These are phyloP conservation scores for Schlechtendalia chinensis DNA, from an alignment of 1,140 invertebrate genomes.

Conservation along the genomic window DNA sequence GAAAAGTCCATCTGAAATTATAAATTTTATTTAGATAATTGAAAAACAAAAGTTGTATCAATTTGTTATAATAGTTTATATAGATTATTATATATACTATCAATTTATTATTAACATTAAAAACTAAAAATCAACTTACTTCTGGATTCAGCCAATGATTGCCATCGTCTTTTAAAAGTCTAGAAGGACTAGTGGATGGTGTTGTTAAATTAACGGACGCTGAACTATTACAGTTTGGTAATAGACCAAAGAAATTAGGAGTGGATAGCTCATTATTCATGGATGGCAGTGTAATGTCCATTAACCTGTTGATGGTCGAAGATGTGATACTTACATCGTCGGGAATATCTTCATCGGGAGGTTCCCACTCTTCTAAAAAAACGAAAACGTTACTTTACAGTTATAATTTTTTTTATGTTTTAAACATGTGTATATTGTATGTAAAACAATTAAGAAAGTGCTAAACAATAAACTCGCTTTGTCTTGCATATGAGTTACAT, in stretches of 20 bases:
- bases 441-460: too few species aligned
- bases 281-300: conserved; percentile 10
- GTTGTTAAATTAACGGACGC: conserved; percentile 18
- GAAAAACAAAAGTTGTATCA: not conserved
- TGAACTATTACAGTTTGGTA: conserved; percentile 20
- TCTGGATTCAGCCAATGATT: conserved; percentile 74
- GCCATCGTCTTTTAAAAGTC: conserved; percentile 71
- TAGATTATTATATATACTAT: too few species aligned
- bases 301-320: conserved; percentile 32
- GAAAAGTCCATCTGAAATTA: conserved; percentile 69
- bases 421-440: too few species aligned
- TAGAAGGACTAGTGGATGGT: conserved; percentile 66
- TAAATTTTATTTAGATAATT: not conserved
- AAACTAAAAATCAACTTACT: conserved; percentile 52
- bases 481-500: too few species aligned
- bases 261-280: conserved; percentile 6
- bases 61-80: not conserved
- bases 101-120: too few species aligned
- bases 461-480: too few species aligned
- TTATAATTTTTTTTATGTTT: too few species aligned
- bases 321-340: conserved; percentile 48
- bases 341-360: conserved; percentile 20
- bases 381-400: too few species aligned
- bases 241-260: conserved; percentile 34
- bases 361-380: not conserved